These are phyloP conservation scores for Troides aeacus DNA, from an alignment of 2,888 invertebrate species.

Conservation along the genomic window DNA sequence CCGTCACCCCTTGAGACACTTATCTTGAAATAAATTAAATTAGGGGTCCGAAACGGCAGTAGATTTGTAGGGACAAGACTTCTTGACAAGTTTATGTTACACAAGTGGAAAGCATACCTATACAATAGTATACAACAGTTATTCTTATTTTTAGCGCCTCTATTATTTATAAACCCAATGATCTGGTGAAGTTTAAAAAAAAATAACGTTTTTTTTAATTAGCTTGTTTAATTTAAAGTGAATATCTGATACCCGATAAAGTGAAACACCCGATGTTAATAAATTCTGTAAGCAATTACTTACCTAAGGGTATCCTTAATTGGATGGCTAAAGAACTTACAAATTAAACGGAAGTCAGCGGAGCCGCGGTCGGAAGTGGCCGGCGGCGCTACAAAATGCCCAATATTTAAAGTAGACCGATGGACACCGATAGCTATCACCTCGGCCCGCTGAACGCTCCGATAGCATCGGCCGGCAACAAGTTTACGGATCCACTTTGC, in stretches of 20 bases:
- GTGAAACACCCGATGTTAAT: neutral
- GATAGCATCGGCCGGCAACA: slow-evolving; percentile 17
- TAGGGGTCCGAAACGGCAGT: slow-evolving; percentile 6
- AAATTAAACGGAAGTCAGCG: slow-evolving; percentile 13
- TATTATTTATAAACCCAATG: no score
- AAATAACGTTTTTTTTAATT: neutral
- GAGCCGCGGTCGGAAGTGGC: slow-evolving; percentile 15
- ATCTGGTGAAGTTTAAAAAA: no score
- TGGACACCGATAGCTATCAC: slow-evolving; percentile 21
- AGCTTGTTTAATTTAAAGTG: neutral
- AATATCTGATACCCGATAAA: neutral
- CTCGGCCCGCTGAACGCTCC: slow-evolving; percentile 1
- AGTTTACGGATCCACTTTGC: neutral
- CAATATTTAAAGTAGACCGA: slow-evolving; percentile 25
- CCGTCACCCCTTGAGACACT: slow-evolving; percentile 11
- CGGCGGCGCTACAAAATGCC: slow-evolving; percentile 14
- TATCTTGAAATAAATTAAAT: slow-evolving; percentile 28
- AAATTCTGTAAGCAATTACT: neutral
- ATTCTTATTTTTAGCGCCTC: neutral
- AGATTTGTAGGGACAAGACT: slow-evolving; percentile 8
- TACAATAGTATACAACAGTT: neutral
- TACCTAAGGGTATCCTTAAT: slow-evolving; percentile 5
- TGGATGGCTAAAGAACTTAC: slow-evolving; percentile 6
- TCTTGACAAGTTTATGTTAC: slow-evolving; percentile 6
- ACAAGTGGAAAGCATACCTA: neutral